Evolutionary conservation across 2,113 vertebrate species (phyloP).

Genomic region (Epinephelus fuscoguttatus): DNA sequence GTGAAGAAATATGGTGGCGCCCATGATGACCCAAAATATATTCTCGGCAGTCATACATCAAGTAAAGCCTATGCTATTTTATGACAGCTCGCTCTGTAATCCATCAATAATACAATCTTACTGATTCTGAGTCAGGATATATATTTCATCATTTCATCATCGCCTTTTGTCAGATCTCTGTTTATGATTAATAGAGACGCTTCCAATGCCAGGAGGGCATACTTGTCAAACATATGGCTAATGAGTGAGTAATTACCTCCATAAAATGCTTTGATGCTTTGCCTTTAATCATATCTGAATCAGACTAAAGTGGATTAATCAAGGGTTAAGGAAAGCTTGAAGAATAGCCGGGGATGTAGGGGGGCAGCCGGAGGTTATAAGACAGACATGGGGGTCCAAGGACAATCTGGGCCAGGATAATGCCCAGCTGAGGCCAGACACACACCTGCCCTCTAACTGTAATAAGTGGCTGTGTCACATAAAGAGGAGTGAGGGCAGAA

Average conservation of each 20-base stretch:
- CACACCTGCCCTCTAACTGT: constrained; percentile 70
- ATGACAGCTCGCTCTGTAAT: constrained; percentile 67
- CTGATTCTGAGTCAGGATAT: constrained; percentile 68
- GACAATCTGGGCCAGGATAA: constrained; percentile 79
- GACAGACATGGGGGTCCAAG: constrained; percentile 76
- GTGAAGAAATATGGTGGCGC: constrained; percentile 62
- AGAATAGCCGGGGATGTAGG: constrained; percentile 64
- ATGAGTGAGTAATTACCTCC: constrained; percentile 78
- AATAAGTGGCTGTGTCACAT: constrained; percentile 65
- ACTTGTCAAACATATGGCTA: constrained; percentile 82
- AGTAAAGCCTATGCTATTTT: constrained; percentile 52
- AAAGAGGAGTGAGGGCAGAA: constrained; percentile 38
- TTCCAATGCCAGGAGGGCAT: constrained; percentile 70
- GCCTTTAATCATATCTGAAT: constrained; percentile 78
- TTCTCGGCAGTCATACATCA: constrained; percentile 76
- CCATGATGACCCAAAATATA: constrained; percentile 78
- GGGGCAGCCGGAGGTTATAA: constrained; percentile 56
- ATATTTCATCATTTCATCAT: constrained; percentile 73
- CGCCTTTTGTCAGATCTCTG: constrained; percentile 69
- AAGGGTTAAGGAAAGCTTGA: constrained; percentile 52
- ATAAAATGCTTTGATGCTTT: constrained; percentile 75
- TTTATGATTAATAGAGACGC: constrained; percentile 79
- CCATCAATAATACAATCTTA: constrained; percentile 75
- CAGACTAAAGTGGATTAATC: constrained; percentile 72
- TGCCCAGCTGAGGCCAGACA: constrained; percentile 78